phyloP scores from a whole-genome alignment of 23 tunicate species.

The Halocynthia aurantium region DNA sequence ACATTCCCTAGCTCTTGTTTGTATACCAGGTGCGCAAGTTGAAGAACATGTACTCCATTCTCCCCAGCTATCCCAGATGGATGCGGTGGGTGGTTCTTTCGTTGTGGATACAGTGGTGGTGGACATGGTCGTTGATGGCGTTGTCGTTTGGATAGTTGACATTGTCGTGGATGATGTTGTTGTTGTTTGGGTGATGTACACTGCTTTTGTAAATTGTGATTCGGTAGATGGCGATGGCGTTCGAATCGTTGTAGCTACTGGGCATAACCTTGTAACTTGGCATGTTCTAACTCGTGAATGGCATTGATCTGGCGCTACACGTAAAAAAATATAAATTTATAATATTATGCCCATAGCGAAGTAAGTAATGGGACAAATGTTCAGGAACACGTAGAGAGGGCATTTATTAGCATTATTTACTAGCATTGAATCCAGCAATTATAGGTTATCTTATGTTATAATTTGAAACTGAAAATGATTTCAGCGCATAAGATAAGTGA shows the following conservation, averaged over 20 bases:
- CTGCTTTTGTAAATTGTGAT: no score
- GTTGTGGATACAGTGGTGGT: background rate
- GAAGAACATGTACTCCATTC: slow-evolving; percentile 60
- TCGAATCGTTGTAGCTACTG: background rate
- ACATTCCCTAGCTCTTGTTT: slow-evolving; percentile 44
- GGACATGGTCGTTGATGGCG: background rate
- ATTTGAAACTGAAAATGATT: no score
- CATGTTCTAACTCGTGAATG: background rate
- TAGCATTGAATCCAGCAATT: no score
- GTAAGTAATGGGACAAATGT: no score
- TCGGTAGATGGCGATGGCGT: background rate
- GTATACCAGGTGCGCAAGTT: slow-evolving; percentile 35
- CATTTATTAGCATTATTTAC: no score
- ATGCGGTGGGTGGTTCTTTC: background rate
- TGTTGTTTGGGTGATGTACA: background rate
- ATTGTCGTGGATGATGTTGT: background rate
- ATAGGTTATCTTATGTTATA: no score
- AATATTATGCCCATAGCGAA: no score
- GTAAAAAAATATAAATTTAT: no score
- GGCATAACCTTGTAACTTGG: background rate
- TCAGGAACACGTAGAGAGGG: no score
- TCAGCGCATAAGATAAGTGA: no score
- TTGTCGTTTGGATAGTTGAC: background rate
- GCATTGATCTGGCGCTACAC: background rate
- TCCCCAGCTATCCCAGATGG: slow-evolving; percentile 63